A percentile compares a stretch with the other conserved stretches of the same genome.
These are phyloP conservation scores for Genyomyrus donnyi DNA, from an alignment of 2,113 vertebrate genomes.

Conservation along the genomic window DNA sequence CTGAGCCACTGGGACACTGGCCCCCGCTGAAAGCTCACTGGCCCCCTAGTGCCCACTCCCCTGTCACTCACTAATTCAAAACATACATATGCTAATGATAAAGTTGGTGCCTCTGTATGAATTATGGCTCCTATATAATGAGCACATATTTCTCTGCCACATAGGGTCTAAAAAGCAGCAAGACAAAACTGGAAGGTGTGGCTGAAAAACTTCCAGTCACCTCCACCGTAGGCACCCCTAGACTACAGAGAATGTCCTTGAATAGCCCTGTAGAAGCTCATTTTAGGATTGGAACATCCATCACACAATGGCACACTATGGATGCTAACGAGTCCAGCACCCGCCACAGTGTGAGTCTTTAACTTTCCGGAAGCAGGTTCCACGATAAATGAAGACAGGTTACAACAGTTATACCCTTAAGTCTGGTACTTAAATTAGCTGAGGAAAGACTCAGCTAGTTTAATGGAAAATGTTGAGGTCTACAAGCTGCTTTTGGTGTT, in stretches of 20 bases:
- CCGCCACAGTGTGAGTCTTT: background rate
- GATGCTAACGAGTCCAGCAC: background rate
- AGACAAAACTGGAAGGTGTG: background rate
- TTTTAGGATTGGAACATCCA: background rate
- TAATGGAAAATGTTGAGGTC: background rate
- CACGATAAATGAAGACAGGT: background rate
- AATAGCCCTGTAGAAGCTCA: background rate
- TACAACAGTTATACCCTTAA: background rate
- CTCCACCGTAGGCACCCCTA: background rate
- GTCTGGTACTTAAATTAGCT: background rate
- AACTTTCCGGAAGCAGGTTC: background rate
- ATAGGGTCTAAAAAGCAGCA: background rate
- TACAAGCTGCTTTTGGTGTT: background rate
- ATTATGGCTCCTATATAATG: background rate
- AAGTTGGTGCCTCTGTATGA: background rate
- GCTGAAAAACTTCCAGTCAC: background rate
- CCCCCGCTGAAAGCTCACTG: background rate
- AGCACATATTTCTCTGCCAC: background rate
- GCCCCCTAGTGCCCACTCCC: background rate
- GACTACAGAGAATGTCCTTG: background rate
- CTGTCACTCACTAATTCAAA: background rate
- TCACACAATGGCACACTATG: background rate
- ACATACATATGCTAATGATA: background rate
- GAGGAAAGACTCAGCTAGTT: background rate
- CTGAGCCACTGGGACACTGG: background rate